These are phyloP conservation scores for Dolomedes plantarius DNA, from an alignment of 2,888 invertebrate species.

Conservation along the genomic window DNA sequence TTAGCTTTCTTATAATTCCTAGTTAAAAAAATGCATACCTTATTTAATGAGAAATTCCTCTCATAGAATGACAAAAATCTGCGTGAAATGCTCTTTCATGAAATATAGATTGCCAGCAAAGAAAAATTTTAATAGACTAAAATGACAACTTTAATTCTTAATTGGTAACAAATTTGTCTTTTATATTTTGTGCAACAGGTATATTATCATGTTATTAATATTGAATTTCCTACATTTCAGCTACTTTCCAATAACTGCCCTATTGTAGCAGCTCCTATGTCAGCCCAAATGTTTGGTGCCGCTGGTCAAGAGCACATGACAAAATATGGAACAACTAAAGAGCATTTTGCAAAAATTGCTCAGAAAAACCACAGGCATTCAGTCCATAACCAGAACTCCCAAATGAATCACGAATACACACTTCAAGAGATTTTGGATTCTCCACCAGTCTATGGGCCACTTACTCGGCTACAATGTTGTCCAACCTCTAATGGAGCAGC, in stretches of 20 bases:
- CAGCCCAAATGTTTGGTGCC: constrained; percentile 97
- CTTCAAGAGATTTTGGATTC: constrained; percentile 90
- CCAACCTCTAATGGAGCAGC: constrained; percentile 99
- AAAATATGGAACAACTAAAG: constrained; percentile 92
- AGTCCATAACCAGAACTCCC: constrained; percentile 96
- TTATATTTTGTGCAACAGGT: too few relatives aligned
- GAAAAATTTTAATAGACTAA: too few relatives aligned
- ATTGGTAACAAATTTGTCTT: too few relatives aligned
- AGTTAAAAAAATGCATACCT: too few relatives aligned
- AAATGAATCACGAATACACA: constrained; percentile 93
- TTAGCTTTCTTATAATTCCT: too few relatives aligned
- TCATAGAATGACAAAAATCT: too few relatives aligned
- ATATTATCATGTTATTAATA: too few relatives aligned
- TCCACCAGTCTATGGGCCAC: constrained; percentile 89
- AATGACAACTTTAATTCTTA: too few relatives aligned
- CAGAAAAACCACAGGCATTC: constrained; percentile 98
- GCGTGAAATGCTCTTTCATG: too few relatives aligned
- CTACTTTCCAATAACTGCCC: constrained; percentile 88
- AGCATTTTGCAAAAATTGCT: constrained; percentile 98
- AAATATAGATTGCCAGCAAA: too few relatives aligned
- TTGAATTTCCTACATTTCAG: constrained; percentile 15
- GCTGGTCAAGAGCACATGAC: constrained; percentile 97
- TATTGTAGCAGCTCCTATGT: constrained; percentile 88
- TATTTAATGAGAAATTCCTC: too few relatives aligned
- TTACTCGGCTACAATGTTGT: constrained; percentile 98